These are phyloP conservation scores for Trematomus loennbergii DNA, from an alignment of 2,113 vertebrate genomes.

Conservation along the genomic window DNA sequence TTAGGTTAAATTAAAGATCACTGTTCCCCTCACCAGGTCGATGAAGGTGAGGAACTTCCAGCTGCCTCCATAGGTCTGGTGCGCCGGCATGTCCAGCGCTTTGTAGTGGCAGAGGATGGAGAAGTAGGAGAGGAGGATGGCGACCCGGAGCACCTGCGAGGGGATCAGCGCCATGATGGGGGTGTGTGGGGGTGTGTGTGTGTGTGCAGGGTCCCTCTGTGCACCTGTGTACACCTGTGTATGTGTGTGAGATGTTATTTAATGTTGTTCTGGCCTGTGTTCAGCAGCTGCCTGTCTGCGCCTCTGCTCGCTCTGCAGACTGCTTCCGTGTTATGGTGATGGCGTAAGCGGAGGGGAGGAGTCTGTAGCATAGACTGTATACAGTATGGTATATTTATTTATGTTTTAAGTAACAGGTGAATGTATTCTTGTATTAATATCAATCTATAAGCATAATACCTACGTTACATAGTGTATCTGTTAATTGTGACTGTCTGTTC, in stretches of 20 bases:
- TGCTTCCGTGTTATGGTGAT: conserved; percentile 70
- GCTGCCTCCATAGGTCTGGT: conserved; percentile 98
- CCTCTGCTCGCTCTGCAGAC: conserved; percentile 4
- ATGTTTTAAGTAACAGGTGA: too few species aligned
- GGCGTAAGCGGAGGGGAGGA: conserved; percentile 35
- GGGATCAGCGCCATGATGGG: conserved; percentile 97
- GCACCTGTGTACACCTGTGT: background rate
- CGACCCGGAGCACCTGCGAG: conserved; percentile 93
- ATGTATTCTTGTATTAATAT: too few species aligned
- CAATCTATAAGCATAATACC: too few species aligned
- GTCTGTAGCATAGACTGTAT: too few species aligned
- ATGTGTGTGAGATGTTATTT: background rate
- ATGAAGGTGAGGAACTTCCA: conserved; percentile 99
- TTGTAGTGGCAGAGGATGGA: conserved; percentile 98
- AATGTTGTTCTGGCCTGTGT: background rate
- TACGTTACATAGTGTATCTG: too few species aligned
- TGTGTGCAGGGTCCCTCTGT: background rate
- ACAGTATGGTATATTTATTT: too few species aligned
- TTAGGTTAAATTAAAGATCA: too few species aligned
- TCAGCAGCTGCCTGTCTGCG: background rate
- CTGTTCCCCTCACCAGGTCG: conserved; percentile 87
- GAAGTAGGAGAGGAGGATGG: conserved; percentile 97
- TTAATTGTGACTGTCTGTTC: too few species aligned
- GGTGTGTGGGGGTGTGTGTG: background rate
- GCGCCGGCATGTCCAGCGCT: conserved; percentile 97